Base-by-base conservation (phyloP, 2,113 vertebrate genomes). In the Chaenogobius annularis region DNA sequence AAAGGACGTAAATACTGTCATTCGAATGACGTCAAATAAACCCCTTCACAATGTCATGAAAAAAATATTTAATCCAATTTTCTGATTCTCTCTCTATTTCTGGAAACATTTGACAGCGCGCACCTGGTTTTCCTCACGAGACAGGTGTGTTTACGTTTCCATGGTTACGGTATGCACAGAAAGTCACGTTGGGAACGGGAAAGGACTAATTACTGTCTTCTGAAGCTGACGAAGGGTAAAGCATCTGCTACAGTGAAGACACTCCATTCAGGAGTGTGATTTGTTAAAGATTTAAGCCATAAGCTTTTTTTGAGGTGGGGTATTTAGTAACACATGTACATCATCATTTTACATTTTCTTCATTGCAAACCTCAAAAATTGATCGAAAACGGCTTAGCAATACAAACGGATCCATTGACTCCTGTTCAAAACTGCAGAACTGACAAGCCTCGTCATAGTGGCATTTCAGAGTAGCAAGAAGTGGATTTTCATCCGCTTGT, bases 151-250 rank as follows among this genome's bases (percentile, higher is more conserved):
- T 50, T 37, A 43, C 1, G 75, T 71, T 35, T 62, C 73, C 68
- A 79, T 73, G 66, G 77, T 50, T 85, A 81, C 75, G 46, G 54
- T 20, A 37, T 37, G n/a, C 61, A 63, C 35, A 40, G 35, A 43
- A 17, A 40, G 31, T 63, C 61, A 40, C 15, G 4, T 14, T 56
- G 9, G 31, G 12, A 17, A 55, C 8, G n/a, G 7, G 10, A 40
- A 35, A n/a, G 10, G 31, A n/a, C 9, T 63, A 63, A 63, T 63
- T 63, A 31, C 31, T 63, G 31, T 37, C 31, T 62, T 37, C 26
- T 37, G 31, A 62, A 37, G 22, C 56, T 59, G 56, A 26, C 20
- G 22, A 15, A 23, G 31, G 9, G 15, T 15, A 63, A 35, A 62
- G 31, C 59, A 62, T 37, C 14, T 37, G 31, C 59, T 19, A 17